Base-by-base conservation (phyloP, 1,140 invertebrate species). In the Lepidurus arcticus region DNA sequence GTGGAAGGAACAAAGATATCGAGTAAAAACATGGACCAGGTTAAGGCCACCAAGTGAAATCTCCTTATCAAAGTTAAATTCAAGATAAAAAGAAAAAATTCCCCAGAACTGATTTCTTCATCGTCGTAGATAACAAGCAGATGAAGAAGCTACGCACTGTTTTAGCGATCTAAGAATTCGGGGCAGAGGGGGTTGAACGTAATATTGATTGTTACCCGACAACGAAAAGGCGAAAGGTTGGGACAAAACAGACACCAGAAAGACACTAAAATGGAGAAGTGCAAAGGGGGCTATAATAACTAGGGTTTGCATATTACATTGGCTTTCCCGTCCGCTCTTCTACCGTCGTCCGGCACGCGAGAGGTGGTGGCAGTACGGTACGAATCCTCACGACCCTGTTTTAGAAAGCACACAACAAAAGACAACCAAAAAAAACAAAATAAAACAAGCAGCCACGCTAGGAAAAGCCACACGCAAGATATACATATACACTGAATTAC, bases 341-440 rank as follows among this genome's bases (percentile, higher is more conserved):
- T 93, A 90, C 95, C 95, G 90, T 97, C 94, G 86, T 96, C 94
- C 87, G 92, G 92, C 86, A 93, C 89, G 85, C 91, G 88, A 81
- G 93, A 91, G 86, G 94, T 91, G 82, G 94, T 96, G 81, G 95
- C 95, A 85, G 94, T 92, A 86, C 94, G 91, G 89, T 96, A 97
- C 83, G 94, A 96, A 88, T 96, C 94, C 85, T 93, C 90, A 84
- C 94, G 92, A 87, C 92, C 93, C 90, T 94, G 92, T 93, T 95
- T 65, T 21, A 34, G 34, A 65, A 21, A 65, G 53, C 53, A 21
- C 53, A 65, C 53, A 65, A 65, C n/a, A 65, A 65, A 34, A 65
- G 53, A 65, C 53, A 65, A 21, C 53, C 53, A 9, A 65, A 65
- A 65, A 65, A 65, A 13, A 65, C 4, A 34, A 34, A 34, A 34